Conservation (phyloP, 2,888 invertebrate genomes). For the Tipula vernalis region DNA sequence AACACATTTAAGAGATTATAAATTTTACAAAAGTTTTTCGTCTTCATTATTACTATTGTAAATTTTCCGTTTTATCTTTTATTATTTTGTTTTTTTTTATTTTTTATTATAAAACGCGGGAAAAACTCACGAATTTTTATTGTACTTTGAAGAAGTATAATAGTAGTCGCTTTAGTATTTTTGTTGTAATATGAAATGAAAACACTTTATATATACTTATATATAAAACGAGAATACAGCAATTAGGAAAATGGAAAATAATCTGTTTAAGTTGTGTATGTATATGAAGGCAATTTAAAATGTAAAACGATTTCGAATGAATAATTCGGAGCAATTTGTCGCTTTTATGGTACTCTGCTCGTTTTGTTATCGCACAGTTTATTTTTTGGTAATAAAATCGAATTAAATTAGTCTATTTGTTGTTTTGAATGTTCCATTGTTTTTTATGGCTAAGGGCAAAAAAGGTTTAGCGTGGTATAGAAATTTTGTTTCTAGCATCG, state of each 20-base stretch:
- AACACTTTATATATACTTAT: background rate
- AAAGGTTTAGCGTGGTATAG: background rate
- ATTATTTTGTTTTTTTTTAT: background rate
- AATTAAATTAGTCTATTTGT: background rate
- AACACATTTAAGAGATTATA: background rate
- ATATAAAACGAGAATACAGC: background rate
- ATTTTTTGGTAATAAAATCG: background rate
- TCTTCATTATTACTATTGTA: background rate
- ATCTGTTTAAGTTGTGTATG: background rate
- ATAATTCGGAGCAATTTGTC: background rate
- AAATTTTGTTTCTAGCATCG: background rate
- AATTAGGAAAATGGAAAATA: conserved; percentile 4
- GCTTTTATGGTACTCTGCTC: background rate
- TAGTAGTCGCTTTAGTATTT: background rate
- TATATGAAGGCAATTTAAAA: background rate
- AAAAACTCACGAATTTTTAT: background rate
- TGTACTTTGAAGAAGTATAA: background rate
- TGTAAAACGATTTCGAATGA: conserved; percentile 4
- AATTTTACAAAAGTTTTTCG: background rate
- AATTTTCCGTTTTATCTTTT: background rate
- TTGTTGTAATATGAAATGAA: background rate
- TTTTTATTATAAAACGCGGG: background rate
- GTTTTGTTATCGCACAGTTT: background rate
- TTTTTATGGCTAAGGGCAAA: background rate
- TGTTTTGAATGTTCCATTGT: background rate